These are phyloP conservation scores for Microcebus lehilahytsara DNA, from an alignment of 2,113 vertebrate species.

Conservation along the genomic window DNA sequence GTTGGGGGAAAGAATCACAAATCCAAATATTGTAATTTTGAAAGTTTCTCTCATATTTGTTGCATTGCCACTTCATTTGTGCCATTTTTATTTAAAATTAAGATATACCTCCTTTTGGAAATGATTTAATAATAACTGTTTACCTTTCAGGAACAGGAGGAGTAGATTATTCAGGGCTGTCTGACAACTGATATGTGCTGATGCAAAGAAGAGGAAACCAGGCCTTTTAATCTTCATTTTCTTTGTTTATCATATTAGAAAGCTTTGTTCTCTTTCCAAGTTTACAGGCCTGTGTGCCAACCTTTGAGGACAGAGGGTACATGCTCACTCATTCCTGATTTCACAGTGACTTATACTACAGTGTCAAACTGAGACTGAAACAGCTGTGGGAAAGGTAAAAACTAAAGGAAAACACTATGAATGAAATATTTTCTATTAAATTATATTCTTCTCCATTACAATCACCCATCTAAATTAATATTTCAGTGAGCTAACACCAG, in stretches of 20 bases:
- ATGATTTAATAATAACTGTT: background rate
- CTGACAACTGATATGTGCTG: conserved; percentile 37
- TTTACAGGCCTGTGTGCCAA: conserved; percentile 43
- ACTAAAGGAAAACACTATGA: background rate
- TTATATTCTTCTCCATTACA: background rate
- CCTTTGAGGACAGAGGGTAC: conserved; percentile 29
- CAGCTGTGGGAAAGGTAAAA: background rate
- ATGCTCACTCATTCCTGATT: background rate
- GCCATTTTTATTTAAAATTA: background rate
- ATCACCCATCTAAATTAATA: background rate
- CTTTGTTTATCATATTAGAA: conserved; percentile 58
- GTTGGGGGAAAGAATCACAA: background rate
- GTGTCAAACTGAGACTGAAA: background rate
- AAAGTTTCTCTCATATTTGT: background rate
- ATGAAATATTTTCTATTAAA: conserved; percentile 9
- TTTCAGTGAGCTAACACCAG: background rate
- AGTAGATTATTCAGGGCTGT: background rate
- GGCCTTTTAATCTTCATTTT: conserved; percentile 34
- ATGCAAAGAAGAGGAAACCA: conserved; percentile 59
- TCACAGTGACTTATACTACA: background rate
- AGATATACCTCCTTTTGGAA: conserved; percentile 30
- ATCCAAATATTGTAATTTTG: background rate
- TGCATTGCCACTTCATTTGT: background rate
- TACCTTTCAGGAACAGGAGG: conserved; percentile 29
- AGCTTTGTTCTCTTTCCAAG: conserved; percentile 62